These are phyloP conservation scores for Dryobates pubescens DNA, from an alignment of 2,797 vertebrate genomes.

Conservation along the genomic window DNA sequence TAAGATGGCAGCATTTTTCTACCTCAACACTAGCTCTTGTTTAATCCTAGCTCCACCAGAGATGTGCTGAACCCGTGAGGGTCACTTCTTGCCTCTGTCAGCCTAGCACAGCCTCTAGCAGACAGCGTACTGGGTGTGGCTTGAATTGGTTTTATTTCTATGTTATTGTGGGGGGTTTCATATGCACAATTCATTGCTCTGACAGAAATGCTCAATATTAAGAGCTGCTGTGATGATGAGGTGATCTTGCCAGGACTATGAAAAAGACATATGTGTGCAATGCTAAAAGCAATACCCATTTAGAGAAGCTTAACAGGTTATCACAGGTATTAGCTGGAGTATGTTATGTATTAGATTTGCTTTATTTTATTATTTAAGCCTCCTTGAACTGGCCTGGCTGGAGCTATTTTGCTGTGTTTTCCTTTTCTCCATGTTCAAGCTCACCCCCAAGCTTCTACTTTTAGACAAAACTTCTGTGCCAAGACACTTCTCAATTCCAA, in stretches of 20 bases:
- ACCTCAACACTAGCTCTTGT: rapidly evolving
- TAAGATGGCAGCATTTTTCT: neutral
- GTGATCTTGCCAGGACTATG: neutral
- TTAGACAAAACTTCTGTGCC: neutral
- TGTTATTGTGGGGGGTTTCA: neutral
- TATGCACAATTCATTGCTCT: no score
- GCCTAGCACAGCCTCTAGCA: neutral
- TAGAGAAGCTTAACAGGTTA: neutral
- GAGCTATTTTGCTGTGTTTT: neutral
- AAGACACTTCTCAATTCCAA: neutral
- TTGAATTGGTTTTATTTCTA: neutral
- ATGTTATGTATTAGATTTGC: rapidly evolving
- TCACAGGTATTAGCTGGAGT: neutral
- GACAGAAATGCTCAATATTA: neutral
- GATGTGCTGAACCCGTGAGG: neutral
- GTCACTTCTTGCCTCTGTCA: neutral
- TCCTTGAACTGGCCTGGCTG: neutral
- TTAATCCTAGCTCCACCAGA: neutral
- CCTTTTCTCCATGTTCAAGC: neutral
- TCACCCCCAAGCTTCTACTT: neutral
- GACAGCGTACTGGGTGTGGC: neutral
- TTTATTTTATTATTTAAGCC: neutral
- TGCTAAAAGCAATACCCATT: neutral
- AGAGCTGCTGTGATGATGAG: neutral
- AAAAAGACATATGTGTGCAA: neutral